Conservation (phyloP, 2,113 vertebrate genomes). For the Noctilio leporinus region DNA sequence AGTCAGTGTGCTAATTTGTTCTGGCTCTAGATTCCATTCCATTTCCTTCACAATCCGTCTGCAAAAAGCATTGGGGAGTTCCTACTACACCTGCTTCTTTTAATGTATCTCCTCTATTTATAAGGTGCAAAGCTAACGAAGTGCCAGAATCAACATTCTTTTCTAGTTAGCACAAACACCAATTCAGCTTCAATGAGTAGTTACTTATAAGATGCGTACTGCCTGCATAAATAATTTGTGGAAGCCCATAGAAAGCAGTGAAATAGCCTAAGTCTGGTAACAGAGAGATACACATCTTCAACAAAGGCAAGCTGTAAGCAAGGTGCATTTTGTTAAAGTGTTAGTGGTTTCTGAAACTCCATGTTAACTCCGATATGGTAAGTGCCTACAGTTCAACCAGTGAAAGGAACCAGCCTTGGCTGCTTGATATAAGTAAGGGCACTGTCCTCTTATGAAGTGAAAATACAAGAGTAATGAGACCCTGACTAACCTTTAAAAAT, state of each 20-base stretch:
- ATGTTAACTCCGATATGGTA: background rate
- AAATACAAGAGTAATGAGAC: background rate
- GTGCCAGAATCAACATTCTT: conserved; percentile 22
- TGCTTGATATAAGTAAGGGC: background rate
- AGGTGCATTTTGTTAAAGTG: conserved; percentile 5
- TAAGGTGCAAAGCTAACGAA: conserved; percentile 1
- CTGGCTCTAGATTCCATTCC: background rate
- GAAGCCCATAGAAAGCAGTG: background rate
- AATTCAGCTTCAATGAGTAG: background rate
- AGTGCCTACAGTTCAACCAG: background rate
- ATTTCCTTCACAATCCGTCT: background rate
- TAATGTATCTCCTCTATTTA: conserved; percentile 16
- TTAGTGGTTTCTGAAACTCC: background rate
- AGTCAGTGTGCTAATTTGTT: background rate
- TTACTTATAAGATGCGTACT: background rate
- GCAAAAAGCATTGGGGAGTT: background rate
- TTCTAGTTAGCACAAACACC: conserved; percentile 10
- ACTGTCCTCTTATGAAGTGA: background rate
- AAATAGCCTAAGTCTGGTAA: background rate
- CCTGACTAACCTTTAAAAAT: background rate
- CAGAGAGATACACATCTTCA: background rate
- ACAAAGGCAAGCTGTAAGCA: background rate
- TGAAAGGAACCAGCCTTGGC: background rate
- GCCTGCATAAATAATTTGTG: background rate
- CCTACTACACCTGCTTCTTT: background rate